Evolutionary conservation across 2,888 invertebrate species (phyloP).

Genomic region (Trileptium ribeirensis): DNA sequence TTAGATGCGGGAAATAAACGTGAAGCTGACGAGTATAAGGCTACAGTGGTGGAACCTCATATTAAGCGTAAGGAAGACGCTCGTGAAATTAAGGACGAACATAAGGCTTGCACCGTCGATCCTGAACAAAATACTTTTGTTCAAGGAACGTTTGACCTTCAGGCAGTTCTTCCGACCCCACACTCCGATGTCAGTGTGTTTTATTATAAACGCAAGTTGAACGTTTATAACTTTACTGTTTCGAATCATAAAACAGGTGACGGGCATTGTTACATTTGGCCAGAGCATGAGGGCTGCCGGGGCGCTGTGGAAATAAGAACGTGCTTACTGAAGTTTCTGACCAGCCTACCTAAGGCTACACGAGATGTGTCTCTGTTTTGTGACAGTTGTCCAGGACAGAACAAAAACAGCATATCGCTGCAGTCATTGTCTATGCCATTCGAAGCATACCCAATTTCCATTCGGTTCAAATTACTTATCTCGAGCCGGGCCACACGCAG

Average conservation of each 20-base stretch:
- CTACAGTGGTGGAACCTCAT: background rate
- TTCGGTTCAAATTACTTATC: no score
- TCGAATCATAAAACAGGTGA: background rate
- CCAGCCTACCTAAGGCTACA: no score
- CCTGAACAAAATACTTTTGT: background rate
- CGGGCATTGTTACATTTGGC: no score
- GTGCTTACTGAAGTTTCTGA: no score
- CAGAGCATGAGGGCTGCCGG: conserved; percentile 9
- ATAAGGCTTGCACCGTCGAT: background rate
- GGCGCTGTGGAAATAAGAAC: no score
- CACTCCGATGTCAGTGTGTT: conserved; percentile 9
- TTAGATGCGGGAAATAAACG: background rate
- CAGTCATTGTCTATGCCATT: no score
- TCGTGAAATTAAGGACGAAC: background rate
- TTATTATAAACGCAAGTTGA: no score
- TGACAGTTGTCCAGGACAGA: no score
- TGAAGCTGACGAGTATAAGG: background rate
- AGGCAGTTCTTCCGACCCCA: background rate
- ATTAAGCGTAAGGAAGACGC: background rate
- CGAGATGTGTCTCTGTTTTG: no score
- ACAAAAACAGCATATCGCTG: no score
- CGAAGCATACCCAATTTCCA: no score
- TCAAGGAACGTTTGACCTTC: background rate
- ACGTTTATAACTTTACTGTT: conserved; percentile 19
- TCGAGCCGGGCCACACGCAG: no score